Evolutionary conservation across 1,140 invertebrate genomes (phyloP), one percentile per base, ranked within the genome.

Genomic region (Eumaeus atala): DNA sequence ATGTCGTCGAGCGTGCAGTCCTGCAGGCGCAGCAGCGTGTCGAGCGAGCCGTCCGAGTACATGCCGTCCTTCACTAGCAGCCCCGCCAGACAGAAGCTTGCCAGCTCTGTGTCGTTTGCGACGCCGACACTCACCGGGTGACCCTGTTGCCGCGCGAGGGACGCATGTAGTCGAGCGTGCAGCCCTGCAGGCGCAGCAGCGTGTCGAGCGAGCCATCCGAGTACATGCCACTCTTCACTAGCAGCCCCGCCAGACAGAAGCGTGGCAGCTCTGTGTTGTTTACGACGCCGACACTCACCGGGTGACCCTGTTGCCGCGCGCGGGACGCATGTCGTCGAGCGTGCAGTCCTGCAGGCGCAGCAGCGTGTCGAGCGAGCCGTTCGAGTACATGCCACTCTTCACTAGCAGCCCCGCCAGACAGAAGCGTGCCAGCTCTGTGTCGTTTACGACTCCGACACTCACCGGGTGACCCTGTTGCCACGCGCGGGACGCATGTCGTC

Each of bases 1-100:
- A 90, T 94, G 75, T 98, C 96, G 65, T 96, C 95, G 17, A 97
- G 73, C 8, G 93, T 91, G 61, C 93, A 94, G 82, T 97, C 93
- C 59, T 93, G 91, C 0, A 97, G 87, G 5, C 94, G 82, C 21
- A 97, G 85, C 5, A 92, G 92, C 0, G 93, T 92, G 21, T 90
- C 90, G 55, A 97, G 81, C 0, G 95, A 91, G 40, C 89, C 88
- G 78, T 97, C 93, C 0, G 91, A 92, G 62, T 93, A 91, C 82
- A 96, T 93, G 51, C 91, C 88, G 6, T 94, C 95, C 72, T 94
- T 93, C 0, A 96, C 68, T 4, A 92, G 92, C n/a, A 97, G 88
- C 40, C 93, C 89, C 28, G 93, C 90, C 34, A 98, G 82, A 12
- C 92, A 92, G 74, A 97, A 93, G 48, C 91, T 90, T 0, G n/a